phyloP scores from a whole-genome alignment of 2,888 invertebrate species.

The Tortricodes alternella region DNA sequence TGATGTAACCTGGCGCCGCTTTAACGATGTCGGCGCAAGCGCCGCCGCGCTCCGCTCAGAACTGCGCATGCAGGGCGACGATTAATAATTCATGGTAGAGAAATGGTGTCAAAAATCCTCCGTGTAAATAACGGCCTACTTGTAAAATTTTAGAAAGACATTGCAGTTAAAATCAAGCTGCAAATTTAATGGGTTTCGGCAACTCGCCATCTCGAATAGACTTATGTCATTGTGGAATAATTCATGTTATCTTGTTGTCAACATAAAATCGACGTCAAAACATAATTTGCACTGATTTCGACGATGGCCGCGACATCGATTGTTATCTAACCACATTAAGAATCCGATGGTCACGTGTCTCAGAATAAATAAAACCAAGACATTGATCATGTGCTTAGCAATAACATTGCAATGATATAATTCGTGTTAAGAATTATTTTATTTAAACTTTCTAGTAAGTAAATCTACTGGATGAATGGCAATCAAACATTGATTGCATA shows the following conservation, averaged over 20 bases:
- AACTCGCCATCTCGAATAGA: constrained; percentile 10
- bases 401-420: not conserved
- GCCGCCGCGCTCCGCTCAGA: constrained; percentile 11
- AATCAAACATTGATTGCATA: constrained; percentile 26
- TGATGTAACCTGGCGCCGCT: constrained; percentile 77
- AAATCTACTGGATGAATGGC: constrained; percentile 18
- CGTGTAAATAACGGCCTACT: constrained; percentile 20
- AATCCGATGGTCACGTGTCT: not conserved
- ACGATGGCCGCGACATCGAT: not conserved
- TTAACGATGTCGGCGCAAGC: constrained; percentile 48
- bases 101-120: constrained; percentile 38
- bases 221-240: not conserved
- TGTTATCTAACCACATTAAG: not conserved
- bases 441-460: constrained; percentile 1
- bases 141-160: constrained; percentile 11
- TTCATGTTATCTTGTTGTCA: not conserved
- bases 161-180: constrained; percentile 9
- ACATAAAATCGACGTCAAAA: not conserved
- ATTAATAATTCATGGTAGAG: constrained; percentile 44
- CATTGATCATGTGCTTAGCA: not conserved
- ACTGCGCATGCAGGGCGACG: constrained; percentile 38
- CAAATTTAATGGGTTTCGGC: constrained; percentile 2
- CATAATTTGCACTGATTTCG: not conserved
- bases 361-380: not conserved
- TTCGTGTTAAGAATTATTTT: not conserved